Evolutionary conservation across 2,888 invertebrate species (phyloP).

Genomic region (Caenorhabditis parvicauda): DNA sequence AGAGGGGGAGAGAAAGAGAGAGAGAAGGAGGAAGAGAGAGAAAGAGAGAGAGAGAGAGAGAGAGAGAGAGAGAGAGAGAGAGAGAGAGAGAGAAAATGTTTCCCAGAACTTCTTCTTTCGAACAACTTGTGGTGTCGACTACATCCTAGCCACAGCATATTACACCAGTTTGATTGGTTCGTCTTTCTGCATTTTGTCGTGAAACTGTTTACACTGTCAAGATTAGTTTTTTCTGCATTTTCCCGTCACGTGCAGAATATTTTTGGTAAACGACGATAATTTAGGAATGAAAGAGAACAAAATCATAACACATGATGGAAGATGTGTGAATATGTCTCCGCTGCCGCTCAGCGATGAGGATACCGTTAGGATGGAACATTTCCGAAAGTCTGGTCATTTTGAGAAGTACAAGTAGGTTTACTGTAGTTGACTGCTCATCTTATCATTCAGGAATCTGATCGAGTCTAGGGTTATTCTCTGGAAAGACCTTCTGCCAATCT

Average conservation of each 20-base stretch:
- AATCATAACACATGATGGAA: conserved; percentile 19
- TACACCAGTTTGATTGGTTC: conserved; percentile 19
- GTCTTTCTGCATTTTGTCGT: too few species aligned
- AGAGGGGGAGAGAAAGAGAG: too few species aligned
- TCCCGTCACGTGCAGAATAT: background rate
- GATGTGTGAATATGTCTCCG: conserved; percentile 20
- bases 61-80: too few species aligned
- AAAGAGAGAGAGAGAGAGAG: too few species aligned
- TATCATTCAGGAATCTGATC: conserved; percentile 10
- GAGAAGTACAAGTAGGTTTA: conserved; percentile 20
- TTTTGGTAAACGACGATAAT: background rate
- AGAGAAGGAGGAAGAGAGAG: too few species aligned
- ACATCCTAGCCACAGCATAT: conserved; percentile 13
- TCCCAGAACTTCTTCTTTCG: conserved; percentile 27
- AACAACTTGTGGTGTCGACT: conserved; percentile 28
- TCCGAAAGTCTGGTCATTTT: conserved; percentile 18
- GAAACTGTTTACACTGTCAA: too few species aligned
- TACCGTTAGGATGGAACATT: conserved; percentile 15
- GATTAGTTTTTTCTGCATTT: background rate
- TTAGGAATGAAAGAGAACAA: conserved; percentile 14
- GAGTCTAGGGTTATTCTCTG: conserved; percentile 19
- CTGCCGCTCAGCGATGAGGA: conserved; percentile 21
- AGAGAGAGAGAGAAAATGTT: too few species aligned
- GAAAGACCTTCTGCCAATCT: conserved; percentile 18
- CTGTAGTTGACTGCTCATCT: background rate